A percentile compares a stretch with the other conserved stretches of the same genome.
phyloP scores from a whole-genome alignment of 1,140 invertebrate genomes.

The Cydia pomonella region DNA sequence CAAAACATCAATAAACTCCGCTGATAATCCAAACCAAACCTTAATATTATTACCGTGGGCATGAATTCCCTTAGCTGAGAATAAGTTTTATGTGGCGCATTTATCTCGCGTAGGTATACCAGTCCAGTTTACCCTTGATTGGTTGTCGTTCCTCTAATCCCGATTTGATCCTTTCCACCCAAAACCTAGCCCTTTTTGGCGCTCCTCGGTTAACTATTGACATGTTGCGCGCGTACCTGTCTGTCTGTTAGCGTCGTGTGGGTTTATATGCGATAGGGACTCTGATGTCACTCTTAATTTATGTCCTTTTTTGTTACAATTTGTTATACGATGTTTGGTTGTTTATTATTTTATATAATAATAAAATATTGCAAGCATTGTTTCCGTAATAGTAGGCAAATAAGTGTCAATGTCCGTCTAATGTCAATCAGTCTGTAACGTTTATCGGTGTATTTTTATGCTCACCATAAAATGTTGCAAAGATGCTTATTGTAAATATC shows the following conservation, averaged over 20 bases:
- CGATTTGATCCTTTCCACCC: slow-evolving; percentile 80
- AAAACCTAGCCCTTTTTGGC: slow-evolving; percentile 72
- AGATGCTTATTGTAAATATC: too few relatives aligned
- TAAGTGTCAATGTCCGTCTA: neutral
- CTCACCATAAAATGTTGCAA: too few relatives aligned
- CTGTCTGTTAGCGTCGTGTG: slow-evolving; percentile 38
- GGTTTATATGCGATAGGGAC: slow-evolving; percentile 35
- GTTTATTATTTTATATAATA: neutral
- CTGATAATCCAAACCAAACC: slow-evolving; percentile 41
- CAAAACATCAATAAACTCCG: slow-evolving; percentile 79
- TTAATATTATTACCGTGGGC: slow-evolving; percentile 43
- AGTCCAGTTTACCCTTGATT: slow-evolving; percentile 82
- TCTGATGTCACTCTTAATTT: slow-evolving; percentile 33
- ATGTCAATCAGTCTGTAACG: too few relatives aligned
- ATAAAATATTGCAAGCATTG: neutral
- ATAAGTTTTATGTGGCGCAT: slow-evolving; percentile 78
- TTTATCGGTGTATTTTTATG: too few relatives aligned
- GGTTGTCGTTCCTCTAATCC: slow-evolving; percentile 82
- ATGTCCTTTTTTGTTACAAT: slow-evolving; percentile 19
- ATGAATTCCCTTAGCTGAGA: slow-evolving; percentile 41
- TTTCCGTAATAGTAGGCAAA: neutral
- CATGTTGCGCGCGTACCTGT: slow-evolving; percentile 70
- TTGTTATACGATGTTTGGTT: slow-evolving; percentile 1
- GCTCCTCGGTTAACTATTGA: slow-evolving; percentile 74
- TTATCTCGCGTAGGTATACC: slow-evolving; percentile 80